phyloP scores from a whole-genome alignment of 1,140 invertebrate species.

The Diuraphis noxia region DNA sequence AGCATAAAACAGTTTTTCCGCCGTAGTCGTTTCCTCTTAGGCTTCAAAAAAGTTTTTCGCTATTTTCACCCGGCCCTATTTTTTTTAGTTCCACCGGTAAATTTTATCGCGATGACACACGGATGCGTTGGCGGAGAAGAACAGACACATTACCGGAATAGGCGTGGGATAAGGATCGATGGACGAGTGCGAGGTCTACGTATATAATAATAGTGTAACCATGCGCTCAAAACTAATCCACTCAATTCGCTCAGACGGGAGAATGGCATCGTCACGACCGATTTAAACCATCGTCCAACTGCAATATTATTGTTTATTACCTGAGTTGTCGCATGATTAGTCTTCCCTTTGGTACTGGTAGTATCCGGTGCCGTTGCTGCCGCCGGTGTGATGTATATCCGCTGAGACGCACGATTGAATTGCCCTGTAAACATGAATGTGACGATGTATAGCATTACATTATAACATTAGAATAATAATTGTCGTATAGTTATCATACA shows the following conservation, averaged over 20 bases:
- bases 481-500: neutral
- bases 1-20: neutral
- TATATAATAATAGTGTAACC: neutral
- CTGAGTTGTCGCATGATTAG: slow-evolving; percentile 40
- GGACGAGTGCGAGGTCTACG: neutral
- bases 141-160: neutral
- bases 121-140: neutral
- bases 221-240: neutral
- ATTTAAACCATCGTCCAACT: neutral
- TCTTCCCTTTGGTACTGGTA: slow-evolving; percentile 19
- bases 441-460: neutral
- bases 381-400: slow-evolving; percentile 41
- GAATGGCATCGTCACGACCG: neutral
- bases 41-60: neutral
- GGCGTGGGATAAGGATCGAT: neutral
- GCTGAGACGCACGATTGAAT: slow-evolving; percentile 40
- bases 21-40: neutral
- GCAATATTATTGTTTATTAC: neutral
- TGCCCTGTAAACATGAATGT: slow-evolving; percentile 13
- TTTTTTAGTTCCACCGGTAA: neutral
- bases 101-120: neutral
- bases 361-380: neutral
- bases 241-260: neutral
- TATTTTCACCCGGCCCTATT: neutral
- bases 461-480: neutral